phyloP scores from a whole-genome alignment of 1,140 invertebrate genomes.

The Drosophila hydei region DNA sequence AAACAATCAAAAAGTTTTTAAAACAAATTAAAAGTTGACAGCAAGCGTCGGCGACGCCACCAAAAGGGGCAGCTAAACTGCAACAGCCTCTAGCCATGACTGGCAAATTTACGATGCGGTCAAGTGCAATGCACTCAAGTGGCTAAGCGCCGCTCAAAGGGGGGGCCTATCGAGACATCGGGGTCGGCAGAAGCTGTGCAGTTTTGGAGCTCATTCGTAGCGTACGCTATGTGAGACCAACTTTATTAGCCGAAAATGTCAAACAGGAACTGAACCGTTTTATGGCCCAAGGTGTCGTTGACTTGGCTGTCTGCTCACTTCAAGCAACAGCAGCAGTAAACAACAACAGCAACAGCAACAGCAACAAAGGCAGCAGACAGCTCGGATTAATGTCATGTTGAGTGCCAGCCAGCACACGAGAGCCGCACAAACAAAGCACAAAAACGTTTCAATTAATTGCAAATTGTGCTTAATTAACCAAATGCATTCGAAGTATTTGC shows the following conservation, averaged over 20 bases:
- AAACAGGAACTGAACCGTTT: slow-evolving; percentile 43
- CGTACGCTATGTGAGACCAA: slow-evolving; percentile 15
- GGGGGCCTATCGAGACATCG: neutral
- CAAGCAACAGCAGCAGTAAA: slow-evolving; percentile 5
- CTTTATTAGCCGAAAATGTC: slow-evolving; percentile 42
- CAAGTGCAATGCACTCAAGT: slow-evolving; percentile 51
- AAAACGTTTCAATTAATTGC: slow-evolving; percentile 39
- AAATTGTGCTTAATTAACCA: slow-evolving; percentile 28
- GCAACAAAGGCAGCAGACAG: slow-evolving; percentile 6
- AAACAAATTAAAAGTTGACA: slow-evolving; percentile 80
- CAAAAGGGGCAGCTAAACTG: slow-evolving; percentile 34
- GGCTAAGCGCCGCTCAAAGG: slow-evolving; percentile 1
- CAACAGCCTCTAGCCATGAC: slow-evolving; percentile 45
- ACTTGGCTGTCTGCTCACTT: slow-evolving; percentile 13
- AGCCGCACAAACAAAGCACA: neutral
- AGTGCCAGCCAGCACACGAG: slow-evolving; percentile 6
- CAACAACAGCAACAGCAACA: slow-evolving; percentile 3
- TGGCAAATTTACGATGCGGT: slow-evolving; percentile 69
- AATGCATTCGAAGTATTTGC: slow-evolving; percentile 29
- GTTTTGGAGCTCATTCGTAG: neutral
- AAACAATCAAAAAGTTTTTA: slow-evolving; percentile 82
- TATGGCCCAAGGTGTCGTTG: slow-evolving; percentile 42
- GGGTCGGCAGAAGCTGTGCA: too few relatives aligned
- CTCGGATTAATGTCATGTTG: slow-evolving; percentile 45
- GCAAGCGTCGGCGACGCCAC: slow-evolving; percentile 10